Conservation (phyloP, 2,113 vertebrate species). For the Lophura nycthemera region DNA sequence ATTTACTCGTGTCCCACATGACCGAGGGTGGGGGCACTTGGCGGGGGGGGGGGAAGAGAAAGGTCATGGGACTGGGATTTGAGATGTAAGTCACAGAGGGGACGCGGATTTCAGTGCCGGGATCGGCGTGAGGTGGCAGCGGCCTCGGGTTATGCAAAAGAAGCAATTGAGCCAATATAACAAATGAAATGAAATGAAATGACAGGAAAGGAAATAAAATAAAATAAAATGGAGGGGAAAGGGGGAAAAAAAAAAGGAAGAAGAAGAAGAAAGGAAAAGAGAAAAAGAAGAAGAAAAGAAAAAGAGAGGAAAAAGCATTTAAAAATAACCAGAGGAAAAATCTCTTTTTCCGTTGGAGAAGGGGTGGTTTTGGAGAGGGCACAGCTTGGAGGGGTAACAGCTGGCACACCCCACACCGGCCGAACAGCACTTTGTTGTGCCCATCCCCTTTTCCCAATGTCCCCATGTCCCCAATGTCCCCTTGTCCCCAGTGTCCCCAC, state of each 20-base stretch:
- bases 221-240: too few species aligned
- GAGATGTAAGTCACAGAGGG: constrained; percentile 50
- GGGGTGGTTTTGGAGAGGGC: accelerated
- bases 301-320: background rate
- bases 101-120: constrained; percentile 35
- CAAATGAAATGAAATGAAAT: too few species aligned
- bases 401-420: background rate
- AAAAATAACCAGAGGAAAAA: background rate
- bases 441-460: background rate
- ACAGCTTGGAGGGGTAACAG: too few species aligned
- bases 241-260: too few species aligned
- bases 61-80: constrained; percentile 67
- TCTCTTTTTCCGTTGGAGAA: too few species aligned
- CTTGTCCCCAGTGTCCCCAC: accelerated
- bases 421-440: background rate
- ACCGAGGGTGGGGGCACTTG: background rate
- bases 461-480: background rate
- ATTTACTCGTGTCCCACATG: constrained; percentile 56
- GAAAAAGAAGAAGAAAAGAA: too few species aligned
- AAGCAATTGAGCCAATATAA: background rate
- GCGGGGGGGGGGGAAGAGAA: background rate
- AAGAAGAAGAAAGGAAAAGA: background rate
- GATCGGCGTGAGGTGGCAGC: constrained; percentile 35
- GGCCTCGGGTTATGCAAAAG: constrained; percentile 11
- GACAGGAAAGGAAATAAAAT: too few species aligned